Evolutionary conservation across 2,113 vertebrate genomes (phyloP).

Genomic region (Cyanocitta stelleri): DNA sequence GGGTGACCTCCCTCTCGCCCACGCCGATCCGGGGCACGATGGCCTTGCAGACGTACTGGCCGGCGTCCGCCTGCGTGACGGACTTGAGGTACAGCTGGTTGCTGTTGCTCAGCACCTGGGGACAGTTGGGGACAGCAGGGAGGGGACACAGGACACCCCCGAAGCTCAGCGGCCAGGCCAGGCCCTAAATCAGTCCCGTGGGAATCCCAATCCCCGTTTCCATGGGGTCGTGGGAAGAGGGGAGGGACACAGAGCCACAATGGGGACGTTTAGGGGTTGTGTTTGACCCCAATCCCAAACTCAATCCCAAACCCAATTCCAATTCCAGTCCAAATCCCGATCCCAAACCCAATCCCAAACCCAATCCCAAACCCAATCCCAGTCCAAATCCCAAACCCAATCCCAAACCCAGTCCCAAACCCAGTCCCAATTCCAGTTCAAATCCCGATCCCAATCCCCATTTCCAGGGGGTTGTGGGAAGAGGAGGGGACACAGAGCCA

Average conservation of each 20-base stretch:
- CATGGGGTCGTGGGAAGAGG: background rate
- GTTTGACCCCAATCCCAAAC: background rate
- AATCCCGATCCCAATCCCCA: background rate
- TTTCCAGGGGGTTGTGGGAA: no score
- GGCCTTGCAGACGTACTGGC: conserved; percentile 94
- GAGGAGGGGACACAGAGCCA: no score
- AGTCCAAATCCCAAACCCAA: background rate
- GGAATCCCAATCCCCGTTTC: background rate
- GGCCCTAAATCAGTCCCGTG: fast-evolving
- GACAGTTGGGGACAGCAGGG: fast-evolving
- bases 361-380: no score
- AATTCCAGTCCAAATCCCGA: background rate
- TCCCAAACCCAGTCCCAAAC: no score
- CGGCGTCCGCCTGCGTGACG: conserved; percentile 86
- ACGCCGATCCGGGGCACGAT: conserved; percentile 94
- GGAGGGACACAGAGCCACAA: background rate
- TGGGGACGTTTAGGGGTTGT: fast-evolving
- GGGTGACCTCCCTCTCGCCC: conserved; percentile 87
- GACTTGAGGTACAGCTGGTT: conserved; percentile 92
- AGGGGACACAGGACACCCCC: background rate
- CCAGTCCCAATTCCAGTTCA: no score
- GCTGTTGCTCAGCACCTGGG: conserved; percentile 93
- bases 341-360: no score
- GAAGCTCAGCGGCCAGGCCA: fast-evolving
- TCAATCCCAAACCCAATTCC: no score